Conservation (phyloP, 2,797 vertebrate genomes). For the Gymnocypris eckloni region DNA sequence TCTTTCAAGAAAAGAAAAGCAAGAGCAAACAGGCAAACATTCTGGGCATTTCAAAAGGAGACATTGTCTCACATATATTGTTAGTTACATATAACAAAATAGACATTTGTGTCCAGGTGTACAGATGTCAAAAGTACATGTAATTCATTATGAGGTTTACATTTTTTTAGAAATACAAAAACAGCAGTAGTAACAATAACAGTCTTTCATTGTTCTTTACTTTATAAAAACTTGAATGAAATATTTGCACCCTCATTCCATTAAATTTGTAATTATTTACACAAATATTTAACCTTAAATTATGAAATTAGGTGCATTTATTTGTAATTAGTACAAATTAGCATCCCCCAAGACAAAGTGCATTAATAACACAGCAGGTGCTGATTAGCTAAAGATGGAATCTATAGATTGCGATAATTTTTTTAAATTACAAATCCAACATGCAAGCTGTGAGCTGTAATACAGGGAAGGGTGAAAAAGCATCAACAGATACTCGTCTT, state of each 20-base stretch:
- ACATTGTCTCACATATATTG: not conserved
- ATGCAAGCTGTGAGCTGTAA: conserved; percentile 45
- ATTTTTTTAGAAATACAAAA: not conserved
- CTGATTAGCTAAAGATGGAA: conserved; percentile 25
- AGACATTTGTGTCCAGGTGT: not conserved
- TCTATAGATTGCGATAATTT: not conserved
- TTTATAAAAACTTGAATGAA: not conserved
- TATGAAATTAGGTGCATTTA: not conserved
- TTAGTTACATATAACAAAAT: conserved; percentile 24
- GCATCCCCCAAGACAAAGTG: not conserved
- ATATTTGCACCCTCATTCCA: not conserved
- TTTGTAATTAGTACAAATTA: not conserved
- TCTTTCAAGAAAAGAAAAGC: not conserved
- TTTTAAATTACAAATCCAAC: conserved; percentile 29
- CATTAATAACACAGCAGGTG: conserved; percentile 15
- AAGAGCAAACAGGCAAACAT: not conserved
- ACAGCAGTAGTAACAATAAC: not conserved
- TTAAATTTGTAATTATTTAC: not conserved
- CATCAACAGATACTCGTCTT: conserved; percentile 14
- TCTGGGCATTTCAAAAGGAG: conserved; percentile 7
- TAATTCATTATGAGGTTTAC: not conserved
- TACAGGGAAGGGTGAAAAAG: conserved; percentile 26
- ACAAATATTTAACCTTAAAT: not conserved
- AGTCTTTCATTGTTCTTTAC: not conserved
- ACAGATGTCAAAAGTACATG: not conserved